These are phyloP conservation scores for Harmothoe impar DNA, from an alignment of 2,888 invertebrate genomes.

Conservation along the genomic window DNA sequence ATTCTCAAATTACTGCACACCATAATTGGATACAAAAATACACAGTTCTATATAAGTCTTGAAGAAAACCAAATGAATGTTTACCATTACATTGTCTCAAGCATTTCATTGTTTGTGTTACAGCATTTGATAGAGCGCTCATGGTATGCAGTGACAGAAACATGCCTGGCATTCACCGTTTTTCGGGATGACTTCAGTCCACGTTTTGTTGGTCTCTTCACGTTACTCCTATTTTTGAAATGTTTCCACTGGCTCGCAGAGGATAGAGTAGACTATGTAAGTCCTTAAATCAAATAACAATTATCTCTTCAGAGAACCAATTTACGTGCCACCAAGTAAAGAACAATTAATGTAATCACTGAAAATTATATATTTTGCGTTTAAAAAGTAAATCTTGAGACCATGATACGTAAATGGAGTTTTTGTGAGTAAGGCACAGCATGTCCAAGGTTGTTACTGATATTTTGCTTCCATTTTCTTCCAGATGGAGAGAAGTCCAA, in stretches of 20 bases:
- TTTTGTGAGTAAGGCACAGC: too few relatives aligned
- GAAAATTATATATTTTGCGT: too few relatives aligned
- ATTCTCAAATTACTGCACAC: too few relatives aligned
- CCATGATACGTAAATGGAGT: too few relatives aligned
- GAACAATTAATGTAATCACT: too few relatives aligned
- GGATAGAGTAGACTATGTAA: constrained; percentile 99
- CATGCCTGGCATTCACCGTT: constrained; percentile 98
- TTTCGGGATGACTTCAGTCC: constrained; percentile 98
- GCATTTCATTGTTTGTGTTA: constrained; percentile 30
- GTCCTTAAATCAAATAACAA: constrained; percentile 82
- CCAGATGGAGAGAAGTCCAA: constrained; percentile 99
- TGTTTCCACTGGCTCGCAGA: constrained; percentile 99
- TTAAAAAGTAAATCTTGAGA: too few relatives aligned
- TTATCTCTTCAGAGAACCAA: background rate
- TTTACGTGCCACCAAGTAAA: background rate
- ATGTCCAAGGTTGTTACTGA: too few relatives aligned
- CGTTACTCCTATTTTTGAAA: constrained; percentile 96
- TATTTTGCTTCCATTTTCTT: background rate
- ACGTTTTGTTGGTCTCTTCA: constrained; percentile 98
- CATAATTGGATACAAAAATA: too few relatives aligned
- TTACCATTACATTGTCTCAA: too few relatives aligned
- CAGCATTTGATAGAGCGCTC: constrained; percentile 98
- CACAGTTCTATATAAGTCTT: too few relatives aligned
- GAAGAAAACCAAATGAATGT: too few relatives aligned
- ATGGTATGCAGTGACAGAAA: constrained; percentile 99